Percentiles rank a stretch among this genome's conserved stretches.
phyloP scores from a whole-genome alignment of 2,888 invertebrate species.

The Papilio gigon region DNA sequence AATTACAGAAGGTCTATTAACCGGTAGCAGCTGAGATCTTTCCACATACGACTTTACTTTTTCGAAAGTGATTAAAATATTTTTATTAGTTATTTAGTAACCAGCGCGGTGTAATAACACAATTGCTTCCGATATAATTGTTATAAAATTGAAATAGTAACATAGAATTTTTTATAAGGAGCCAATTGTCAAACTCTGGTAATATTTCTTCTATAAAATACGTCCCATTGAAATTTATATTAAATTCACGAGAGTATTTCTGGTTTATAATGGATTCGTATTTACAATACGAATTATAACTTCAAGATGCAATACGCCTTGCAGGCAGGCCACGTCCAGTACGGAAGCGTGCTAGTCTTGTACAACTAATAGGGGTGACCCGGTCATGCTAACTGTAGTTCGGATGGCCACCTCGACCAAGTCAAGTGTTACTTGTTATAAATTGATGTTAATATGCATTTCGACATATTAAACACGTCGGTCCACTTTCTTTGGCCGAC shows the following conservation, averaged over 20 bases:
- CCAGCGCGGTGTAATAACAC: background rate
- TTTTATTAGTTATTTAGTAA: background rate
- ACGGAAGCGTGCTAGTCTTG: constrained; percentile 65
- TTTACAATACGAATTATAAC: constrained; percentile 42
- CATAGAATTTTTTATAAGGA: background rate
- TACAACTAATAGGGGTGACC: constrained; percentile 72
- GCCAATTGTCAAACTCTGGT: background rate
- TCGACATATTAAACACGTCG: constrained; percentile 54
- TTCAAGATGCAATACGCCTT: constrained; percentile 41
- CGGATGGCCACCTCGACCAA: constrained; percentile 67
- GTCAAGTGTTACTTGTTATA: constrained; percentile 71
- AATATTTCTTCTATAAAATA: too few species aligned
- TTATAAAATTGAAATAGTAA: background rate
- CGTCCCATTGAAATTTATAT: too few species aligned
- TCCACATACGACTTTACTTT: background rate
- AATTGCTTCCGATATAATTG: background rate
- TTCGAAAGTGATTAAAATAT: background rate
- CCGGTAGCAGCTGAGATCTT: too few species aligned
- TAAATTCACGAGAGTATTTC: too few species aligned
- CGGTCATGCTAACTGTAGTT: constrained; percentile 77
- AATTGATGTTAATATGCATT: constrained; percentile 70
- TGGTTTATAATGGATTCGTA: constrained; percentile 40
- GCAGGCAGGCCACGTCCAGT: constrained; percentile 52
- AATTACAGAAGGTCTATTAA: constrained; percentile 68
- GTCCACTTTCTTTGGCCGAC: constrained; percentile 71